A percentile compares a stretch with the other conserved stretches of the same genome.
These are phyloP conservation scores for Porites lobata DNA, from an alignment of 92 coral and sea anemone species.

Conservation along the genomic window DNA sequence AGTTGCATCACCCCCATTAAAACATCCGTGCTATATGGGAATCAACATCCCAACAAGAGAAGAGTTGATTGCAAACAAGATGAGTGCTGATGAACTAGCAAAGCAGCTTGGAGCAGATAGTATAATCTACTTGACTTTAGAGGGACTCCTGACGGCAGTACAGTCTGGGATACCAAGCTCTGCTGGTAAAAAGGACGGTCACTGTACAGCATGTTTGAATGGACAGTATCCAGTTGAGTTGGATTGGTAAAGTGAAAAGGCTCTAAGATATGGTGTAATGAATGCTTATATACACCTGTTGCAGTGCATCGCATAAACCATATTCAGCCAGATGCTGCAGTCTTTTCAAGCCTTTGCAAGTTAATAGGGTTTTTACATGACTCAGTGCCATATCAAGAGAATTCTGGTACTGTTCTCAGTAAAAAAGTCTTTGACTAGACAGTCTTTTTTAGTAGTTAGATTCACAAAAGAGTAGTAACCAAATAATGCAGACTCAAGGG, in stretches of 20 bases:
- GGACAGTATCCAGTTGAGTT: constrained; percentile 94
- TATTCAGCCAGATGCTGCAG: too few species aligned
- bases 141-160: constrained; percentile 90
- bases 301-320: too few species aligned
- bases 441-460: too few species aligned
- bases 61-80: constrained; percentile 93
- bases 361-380: too few species aligned
- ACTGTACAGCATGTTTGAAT: constrained; percentile 94
- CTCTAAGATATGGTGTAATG: not conserved
- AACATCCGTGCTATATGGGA: constrained; percentile 98
- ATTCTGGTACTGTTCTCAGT: too few species aligned
- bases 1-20: constrained; percentile 97
- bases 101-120: constrained; percentile 88
- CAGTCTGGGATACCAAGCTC: constrained; percentile 77
- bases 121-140: constrained; percentile 85
- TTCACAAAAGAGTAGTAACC: too few species aligned
- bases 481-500: too few species aligned
- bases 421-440: too few species aligned
- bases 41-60: constrained; percentile 96
- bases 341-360: too few species aligned
- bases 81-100: constrained; percentile 82
- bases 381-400: too few species aligned
- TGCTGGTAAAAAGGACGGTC: constrained; percentile 68
- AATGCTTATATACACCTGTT: too few species aligned
- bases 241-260: constrained; percentile 79